These are phyloP conservation scores for Tenthredo livida DNA, from an alignment of 2,888 invertebrate species.

Conservation along the genomic window DNA sequence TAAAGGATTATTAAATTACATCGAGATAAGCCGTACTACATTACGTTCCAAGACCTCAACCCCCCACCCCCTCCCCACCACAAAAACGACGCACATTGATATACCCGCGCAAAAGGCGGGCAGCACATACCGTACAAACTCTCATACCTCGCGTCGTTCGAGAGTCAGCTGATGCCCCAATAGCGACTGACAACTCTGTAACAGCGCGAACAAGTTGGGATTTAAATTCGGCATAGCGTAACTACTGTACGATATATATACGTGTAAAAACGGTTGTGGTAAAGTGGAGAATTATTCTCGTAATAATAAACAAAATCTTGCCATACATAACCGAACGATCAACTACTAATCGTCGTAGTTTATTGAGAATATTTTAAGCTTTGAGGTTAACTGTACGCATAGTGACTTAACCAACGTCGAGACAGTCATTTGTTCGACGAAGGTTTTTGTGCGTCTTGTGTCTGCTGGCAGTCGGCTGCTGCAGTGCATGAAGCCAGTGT, in stretches of 20 bases:
- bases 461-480: no score
- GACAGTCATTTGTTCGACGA: not conserved
- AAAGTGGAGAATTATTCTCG: not conserved
- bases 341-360: not conserved
- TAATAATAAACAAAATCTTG: not conserved
- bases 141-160: conserved; percentile 23
- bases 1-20: not conserved
- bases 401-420: not conserved
- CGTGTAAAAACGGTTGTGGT: not conserved
- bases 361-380: not conserved
- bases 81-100: not conserved
- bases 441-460: no score
- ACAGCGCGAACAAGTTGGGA: conserved; percentile 27
- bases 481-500: not conserved
- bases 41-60: not conserved
- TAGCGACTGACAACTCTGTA: conserved; percentile 36
- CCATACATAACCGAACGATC: not conserved
- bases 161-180: conserved; percentile 29
- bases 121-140: not conserved
- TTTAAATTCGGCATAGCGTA: conserved; percentile 7
- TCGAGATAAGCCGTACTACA: not conserved
- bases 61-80: not conserved
- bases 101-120: conserved; percentile 13
- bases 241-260: not conserved
- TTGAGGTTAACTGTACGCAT: not conserved